A percentile compares a stretch with the other conserved stretches of the same genome.
Evolutionary conservation across 2,888 invertebrate genomes (phyloP).

Genomic region (Agapetus fuscipes): DNA sequence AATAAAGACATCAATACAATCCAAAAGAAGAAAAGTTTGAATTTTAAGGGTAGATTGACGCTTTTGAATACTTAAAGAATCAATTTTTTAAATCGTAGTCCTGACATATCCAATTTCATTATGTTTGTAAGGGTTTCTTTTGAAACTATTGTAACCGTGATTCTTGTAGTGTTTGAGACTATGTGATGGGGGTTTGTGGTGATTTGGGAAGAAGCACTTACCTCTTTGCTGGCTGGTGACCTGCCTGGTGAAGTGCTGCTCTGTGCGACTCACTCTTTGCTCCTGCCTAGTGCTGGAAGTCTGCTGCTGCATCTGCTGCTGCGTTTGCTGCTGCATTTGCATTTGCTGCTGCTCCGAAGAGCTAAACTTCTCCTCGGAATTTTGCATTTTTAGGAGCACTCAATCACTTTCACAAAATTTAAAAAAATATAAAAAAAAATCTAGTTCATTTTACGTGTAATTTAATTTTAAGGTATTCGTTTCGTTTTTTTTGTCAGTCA

Average conservation of each 20-base stretch:
- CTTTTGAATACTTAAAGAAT: too few relatives aligned
- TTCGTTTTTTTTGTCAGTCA: conserved; percentile 12
- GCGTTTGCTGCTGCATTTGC: conserved; percentile 47
- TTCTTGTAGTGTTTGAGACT: too few relatives aligned
- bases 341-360: conserved; percentile 39
- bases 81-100: too few relatives aligned
- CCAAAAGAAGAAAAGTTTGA: too few relatives aligned
- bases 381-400: conserved; percentile 49
- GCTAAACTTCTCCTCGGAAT: conserved; percentile 36
- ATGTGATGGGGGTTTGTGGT: too few relatives aligned
- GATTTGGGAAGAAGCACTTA: too few relatives aligned
- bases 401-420: conserved; percentile 8
- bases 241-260: conserved; percentile 71
- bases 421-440: conserved; percentile 13
- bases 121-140: too few relatives aligned
- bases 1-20: too few relatives aligned
- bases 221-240: conserved; percentile 69
- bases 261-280: conserved; percentile 57
- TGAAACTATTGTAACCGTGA: too few relatives aligned
- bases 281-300: conserved; percentile 34
- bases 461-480: conserved; percentile 27
- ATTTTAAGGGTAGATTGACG: too few relatives aligned
- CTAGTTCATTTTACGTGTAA: conserved; percentile 5
- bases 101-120: too few relatives aligned
- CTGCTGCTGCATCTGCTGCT: too few relatives aligned